Evolutionary conservation across 2,888 invertebrate genomes (phyloP), one percentile per base, ranked within the genome.

Genomic region (Sarcophaga subvicina): DNA sequence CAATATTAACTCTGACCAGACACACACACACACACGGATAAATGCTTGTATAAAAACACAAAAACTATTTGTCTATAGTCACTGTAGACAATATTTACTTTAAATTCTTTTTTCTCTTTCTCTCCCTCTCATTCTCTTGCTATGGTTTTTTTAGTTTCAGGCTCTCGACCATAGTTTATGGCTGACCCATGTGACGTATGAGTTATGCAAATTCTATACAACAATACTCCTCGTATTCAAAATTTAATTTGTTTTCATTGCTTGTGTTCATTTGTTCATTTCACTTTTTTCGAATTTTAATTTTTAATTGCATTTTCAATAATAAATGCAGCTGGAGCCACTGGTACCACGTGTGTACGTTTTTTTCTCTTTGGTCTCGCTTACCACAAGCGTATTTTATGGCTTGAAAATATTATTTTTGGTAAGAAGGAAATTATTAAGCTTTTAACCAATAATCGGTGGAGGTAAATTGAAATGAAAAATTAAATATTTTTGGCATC

Each of bases 281-380:
- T 25, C 20, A 22, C 47, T 59, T 60, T 64, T 45, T 71, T 71
- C 0, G 14, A 14, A 75, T 75, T 85, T 85, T 62, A 76, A 62
- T 75, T 85, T 79, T 82, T 85, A 82, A 82, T 82, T 82, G 82
- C 71, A 60, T 79, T 71, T 69, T 70, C n/a, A 22, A 17, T 49
- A 80, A 64, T 27, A 60, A 80, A 76, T 49, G 66, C 81, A 85
- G 73, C 73, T 85, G 78, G 14, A 64, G 59, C 49, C n/a, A 3
- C 22, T 37, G 10, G 37, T 37, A 10, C 10, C 37, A 37, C 8
- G 10, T 37, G 37, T 37, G 37, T 10, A 5, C 17, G 2, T 2
- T 12, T 80, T 72, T 72, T 80, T 27, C 14, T 37, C 4, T 11
- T 14, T 59, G 37, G 37, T 8, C 10, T 37, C 37, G 8, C 37